Conservation (phyloP, 2,113 vertebrate species). For the Procavia capensis region DNA sequence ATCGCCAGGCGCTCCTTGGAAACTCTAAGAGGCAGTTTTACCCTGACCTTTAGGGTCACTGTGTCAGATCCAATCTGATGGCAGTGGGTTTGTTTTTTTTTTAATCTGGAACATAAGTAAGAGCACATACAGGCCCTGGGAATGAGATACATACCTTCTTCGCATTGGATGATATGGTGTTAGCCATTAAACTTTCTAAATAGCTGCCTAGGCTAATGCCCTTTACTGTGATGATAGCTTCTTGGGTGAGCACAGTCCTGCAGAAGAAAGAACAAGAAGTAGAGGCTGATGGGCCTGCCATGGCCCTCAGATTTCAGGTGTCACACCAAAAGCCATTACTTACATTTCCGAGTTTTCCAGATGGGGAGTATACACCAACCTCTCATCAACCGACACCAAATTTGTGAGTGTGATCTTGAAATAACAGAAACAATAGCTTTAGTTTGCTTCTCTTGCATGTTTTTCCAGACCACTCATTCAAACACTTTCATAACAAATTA, state of each 20-base stretch:
- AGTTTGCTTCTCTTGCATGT: neutral
- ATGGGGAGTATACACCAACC: constrained; percentile 95
- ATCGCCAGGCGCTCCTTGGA: no score
- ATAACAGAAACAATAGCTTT: constrained; percentile 27
- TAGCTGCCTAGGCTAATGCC: constrained; percentile 97
- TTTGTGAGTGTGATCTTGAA: constrained; percentile 97
- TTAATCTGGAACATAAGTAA: no score
- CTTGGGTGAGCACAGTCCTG: constrained; percentile 96
- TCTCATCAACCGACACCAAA: constrained; percentile 97
- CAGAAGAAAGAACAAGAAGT: constrained; percentile 30
- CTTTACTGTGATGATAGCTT: constrained; percentile 98
- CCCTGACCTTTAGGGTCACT: no score
- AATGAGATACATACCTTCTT: constrained; percentile 89
- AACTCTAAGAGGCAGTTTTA: no score
- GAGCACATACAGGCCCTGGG: fast-evolving
- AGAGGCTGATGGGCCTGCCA: neutral
- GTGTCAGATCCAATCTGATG: no score
- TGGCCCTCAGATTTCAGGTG: neutral
- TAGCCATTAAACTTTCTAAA: constrained; percentile 96
- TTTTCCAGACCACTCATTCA: neutral
- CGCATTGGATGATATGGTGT: constrained; percentile 96
- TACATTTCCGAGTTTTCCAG: constrained; percentile 97
- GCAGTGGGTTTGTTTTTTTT: no score
- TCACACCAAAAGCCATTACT: constrained; percentile 75
- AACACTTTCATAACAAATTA: neutral